Conservation (phyloP, 2,113 vertebrate genomes). For the Mystacornis crossleyi region DNA sequence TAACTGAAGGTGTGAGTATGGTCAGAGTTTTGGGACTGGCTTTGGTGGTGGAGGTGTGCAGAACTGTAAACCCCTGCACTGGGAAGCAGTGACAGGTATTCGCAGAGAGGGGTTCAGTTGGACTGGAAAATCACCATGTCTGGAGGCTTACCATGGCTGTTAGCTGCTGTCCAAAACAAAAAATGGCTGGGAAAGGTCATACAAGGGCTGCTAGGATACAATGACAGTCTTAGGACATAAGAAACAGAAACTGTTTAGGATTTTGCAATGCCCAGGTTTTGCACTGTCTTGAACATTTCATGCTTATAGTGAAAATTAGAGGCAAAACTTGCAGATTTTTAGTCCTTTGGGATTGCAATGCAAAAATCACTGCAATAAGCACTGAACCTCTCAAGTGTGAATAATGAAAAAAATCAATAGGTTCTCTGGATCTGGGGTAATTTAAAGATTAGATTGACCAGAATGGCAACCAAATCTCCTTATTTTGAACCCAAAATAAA, state of each 20-base stretch:
- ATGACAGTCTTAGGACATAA: not conserved
- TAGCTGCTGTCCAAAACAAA: not conserved
- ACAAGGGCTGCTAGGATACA: not conserved
- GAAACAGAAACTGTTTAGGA: not conserved
- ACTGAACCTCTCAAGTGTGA: not conserved
- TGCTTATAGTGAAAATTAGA: not conserved
- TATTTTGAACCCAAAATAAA: not conserved
- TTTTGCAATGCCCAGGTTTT: not conserved
- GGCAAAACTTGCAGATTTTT: not conserved
- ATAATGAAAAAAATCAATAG: not conserved
- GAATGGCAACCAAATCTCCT: not conserved
- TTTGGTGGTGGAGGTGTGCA: not conserved
- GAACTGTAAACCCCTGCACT: not conserved
- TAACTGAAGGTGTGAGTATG: not conserved
- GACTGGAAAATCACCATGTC: not conserved
- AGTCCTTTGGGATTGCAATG: not conserved
- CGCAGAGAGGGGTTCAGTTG: not conserved
- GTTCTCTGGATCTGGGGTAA: not conserved
- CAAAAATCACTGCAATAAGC: not conserved
- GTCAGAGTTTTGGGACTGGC: not conserved
- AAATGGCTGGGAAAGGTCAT: not conserved
- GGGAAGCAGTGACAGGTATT: not conserved
- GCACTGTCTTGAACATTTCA: not conserved
- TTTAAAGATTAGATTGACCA: not conserved
- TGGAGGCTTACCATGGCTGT: not conserved